Percentiles rank a stretch among this genome's conserved stretches.
These are phyloP conservation scores for Ceriagrion tenellum DNA, from an alignment of 2,888 invertebrate genomes.

Conservation along the genomic window DNA sequence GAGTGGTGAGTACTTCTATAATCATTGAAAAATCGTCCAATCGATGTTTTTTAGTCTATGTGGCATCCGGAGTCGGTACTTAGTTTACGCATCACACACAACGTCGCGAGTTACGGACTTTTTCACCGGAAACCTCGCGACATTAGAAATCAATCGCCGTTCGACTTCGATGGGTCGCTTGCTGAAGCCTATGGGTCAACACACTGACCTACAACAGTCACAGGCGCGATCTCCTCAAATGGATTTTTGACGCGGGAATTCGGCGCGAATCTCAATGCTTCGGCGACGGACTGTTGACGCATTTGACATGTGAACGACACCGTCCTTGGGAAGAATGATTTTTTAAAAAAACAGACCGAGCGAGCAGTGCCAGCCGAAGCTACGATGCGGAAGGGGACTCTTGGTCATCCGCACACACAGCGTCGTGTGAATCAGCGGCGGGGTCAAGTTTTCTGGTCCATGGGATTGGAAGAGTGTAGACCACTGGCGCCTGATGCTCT, in stretches of 20 bases:
- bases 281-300: not conserved
- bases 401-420: not conserved
- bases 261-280: not conserved
- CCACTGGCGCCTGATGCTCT: not conserved
- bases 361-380: not conserved
- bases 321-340: not conserved
- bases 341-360: not conserved
- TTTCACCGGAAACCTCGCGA: not conserved
- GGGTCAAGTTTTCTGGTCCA: not conserved
- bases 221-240: not conserved
- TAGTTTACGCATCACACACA: not conserved
- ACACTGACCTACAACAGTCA: not conserved
- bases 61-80: too few relatives aligned
- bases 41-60: too few relatives aligned
- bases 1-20: too few relatives aligned
- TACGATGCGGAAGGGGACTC: not conserved
- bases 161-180: not conserved
- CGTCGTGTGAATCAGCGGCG: not conserved
- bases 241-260: not conserved
- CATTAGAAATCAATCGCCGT: not conserved
- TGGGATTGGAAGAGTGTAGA: not conserved
- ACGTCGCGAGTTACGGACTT: not conserved
- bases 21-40: too few relatives aligned
- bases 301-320: not conserved
- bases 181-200: not conserved